These are phyloP conservation scores for Alauda arvensis DNA, from an alignment of 2,797 vertebrate genomes.

Conservation along the genomic window DNA sequence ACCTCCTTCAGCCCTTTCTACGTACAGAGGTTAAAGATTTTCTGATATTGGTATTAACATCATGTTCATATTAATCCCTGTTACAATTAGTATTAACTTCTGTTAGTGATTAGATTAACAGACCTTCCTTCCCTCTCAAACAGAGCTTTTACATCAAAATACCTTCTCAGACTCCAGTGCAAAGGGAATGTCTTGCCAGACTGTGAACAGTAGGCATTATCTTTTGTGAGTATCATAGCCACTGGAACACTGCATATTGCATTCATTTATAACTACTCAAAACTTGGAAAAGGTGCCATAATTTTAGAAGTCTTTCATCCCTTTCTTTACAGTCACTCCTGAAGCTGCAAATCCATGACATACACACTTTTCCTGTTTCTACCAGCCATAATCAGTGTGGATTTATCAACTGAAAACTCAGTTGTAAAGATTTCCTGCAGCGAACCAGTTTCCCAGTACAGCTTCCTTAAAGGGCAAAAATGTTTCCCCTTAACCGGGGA, in stretches of 20 bases:
- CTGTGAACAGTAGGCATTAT: background rate
- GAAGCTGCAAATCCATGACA: fast-evolving
- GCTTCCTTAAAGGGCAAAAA: slow-evolving; percentile 22
- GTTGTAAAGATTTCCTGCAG: background rate
- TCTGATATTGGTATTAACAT: background rate
- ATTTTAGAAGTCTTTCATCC: background rate
- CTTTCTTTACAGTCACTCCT: background rate
- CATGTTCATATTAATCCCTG: background rate
- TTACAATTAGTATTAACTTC: background rate
- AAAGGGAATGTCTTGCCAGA: background rate
- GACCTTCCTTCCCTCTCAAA: background rate
- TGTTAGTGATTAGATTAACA: background rate
- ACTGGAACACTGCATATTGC: background rate
- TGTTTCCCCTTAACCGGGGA: background rate
- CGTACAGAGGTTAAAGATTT: background rate
- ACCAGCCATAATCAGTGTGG: background rate
- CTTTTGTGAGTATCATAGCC: background rate
- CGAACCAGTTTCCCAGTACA: background rate
- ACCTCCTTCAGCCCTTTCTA: background rate
- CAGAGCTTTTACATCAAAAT: background rate
- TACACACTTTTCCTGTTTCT: background rate
- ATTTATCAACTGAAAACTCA: background rate
- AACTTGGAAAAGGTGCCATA: background rate
- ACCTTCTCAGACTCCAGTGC: background rate
- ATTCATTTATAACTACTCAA: background rate